These are phyloP conservation scores for Caenorhabditis parvicauda DNA, from an alignment of 2,888 invertebrate genomes.

Conservation along the genomic window DNA sequence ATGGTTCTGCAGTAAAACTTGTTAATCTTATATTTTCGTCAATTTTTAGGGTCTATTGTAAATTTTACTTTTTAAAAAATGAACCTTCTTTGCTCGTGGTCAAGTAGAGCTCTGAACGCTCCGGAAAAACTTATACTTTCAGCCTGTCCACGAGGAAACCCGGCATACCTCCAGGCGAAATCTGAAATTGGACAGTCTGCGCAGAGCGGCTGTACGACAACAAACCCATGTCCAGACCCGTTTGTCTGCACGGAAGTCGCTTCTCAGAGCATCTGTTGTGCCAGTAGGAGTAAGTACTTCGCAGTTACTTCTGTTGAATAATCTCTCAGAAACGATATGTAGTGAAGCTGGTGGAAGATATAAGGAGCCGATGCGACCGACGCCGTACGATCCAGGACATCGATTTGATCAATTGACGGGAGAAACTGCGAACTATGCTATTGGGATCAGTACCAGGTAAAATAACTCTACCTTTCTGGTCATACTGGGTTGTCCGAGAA, in stretches of 20 bases:
- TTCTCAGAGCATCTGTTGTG: constrained; percentile 43
- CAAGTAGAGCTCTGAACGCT: not conserved
- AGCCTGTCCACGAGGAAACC: constrained; percentile 46
- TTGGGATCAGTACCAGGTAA: constrained; percentile 34
- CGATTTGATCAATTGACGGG: constrained; percentile 42
- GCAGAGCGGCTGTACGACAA: constrained; percentile 35
- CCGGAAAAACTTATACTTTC: constrained; percentile 7
- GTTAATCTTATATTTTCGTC: not conserved
- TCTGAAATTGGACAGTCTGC: constrained; percentile 14
- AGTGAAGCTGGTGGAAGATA: constrained; percentile 33
- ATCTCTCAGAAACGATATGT: constrained; percentile 37
- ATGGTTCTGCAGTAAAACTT: not conserved
- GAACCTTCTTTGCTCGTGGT: no score
- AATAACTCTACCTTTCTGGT: no score
- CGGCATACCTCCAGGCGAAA: constrained; percentile 33
- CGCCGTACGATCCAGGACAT: constrained; percentile 39
- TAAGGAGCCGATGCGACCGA: constrained; percentile 19
- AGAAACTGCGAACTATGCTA: constrained; percentile 35
- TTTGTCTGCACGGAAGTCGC: constrained; percentile 42
- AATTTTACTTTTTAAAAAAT: not conserved
- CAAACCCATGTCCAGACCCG: constrained; percentile 39
- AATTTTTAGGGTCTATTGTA: not conserved
- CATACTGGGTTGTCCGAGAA: not conserved
- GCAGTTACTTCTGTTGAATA: not conserved
- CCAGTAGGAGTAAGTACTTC: constrained; percentile 30